These are phyloP conservation scores for Macaria liturata DNA, from an alignment of 2,888 invertebrate genomes.

Conservation along the genomic window DNA sequence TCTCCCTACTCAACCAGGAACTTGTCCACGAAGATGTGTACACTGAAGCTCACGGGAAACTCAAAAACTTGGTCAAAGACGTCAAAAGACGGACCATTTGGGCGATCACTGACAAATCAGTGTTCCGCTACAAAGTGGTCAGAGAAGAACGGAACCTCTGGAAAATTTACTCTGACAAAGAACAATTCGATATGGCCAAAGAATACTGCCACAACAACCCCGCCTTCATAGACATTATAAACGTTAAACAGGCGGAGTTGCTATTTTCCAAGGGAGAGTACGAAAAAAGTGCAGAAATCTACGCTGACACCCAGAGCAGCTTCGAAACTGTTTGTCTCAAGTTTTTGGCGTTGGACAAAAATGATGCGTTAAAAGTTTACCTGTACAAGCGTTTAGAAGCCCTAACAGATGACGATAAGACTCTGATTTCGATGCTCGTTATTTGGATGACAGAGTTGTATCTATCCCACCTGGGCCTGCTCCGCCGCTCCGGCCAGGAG, in stretches of 20 bases:
- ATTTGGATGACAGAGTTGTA: slow-evolving; percentile 98
- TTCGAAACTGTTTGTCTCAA: slow-evolving; percentile 98
- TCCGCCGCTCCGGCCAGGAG: slow-evolving; percentile 77
- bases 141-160: slow-evolving; percentile 94
- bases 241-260: slow-evolving; percentile 94
- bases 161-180: slow-evolving; percentile 93
- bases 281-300: slow-evolving; percentile 92
- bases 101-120: slow-evolving; percentile 92
- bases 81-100: slow-evolving; percentile 90
- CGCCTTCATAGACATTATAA: slow-evolving; percentile 91
- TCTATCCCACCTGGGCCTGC: slow-evolving; percentile 92
- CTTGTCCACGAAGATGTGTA: slow-evolving; percentile 93
- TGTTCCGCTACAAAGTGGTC: slow-evolving; percentile 92
- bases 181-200: slow-evolving; percentile 93
- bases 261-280: slow-evolving; percentile 91
- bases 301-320: slow-evolving; percentile 94
- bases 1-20: slow-evolving; percentile 93
- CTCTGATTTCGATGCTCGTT: slow-evolving; percentile 95
- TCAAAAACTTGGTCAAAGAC: slow-evolving; percentile 92
- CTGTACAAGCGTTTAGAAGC: slow-evolving; percentile 91
- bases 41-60: slow-evolving; percentile 90
- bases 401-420: slow-evolving; percentile 89
- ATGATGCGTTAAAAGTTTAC: slow-evolving; percentile 94
- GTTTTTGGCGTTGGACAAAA: slow-evolving; percentile 91
- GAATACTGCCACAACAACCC: slow-evolving; percentile 92